Percentiles rank a stretch among this genome's conserved stretches.
phyloP scores from a whole-genome alignment of 2,888 invertebrate species.

The Himalopsyche tibetana region DNA sequence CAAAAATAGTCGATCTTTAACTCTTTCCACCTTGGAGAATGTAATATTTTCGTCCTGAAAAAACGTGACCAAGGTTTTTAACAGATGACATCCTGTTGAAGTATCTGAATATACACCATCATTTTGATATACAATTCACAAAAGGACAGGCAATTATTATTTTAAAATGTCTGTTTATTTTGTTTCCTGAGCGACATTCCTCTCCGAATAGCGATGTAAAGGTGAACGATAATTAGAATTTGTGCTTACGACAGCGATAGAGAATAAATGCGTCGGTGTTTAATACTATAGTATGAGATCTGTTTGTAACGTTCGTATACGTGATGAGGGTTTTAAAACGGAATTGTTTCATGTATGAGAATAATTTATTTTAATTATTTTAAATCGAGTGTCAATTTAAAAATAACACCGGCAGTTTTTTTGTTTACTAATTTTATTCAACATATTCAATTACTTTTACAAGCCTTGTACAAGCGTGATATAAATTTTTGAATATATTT shows the following conservation, averaged over 20 bases:
- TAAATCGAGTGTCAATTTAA: no score
- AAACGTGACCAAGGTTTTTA: no score
- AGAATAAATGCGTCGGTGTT: background rate
- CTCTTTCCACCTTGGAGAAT: no score
- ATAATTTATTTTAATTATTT: no score
- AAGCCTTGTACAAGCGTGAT: no score
- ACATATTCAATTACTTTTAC: no score
- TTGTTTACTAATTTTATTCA: no score
- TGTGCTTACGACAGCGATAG: background rate
- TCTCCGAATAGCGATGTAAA: background rate
- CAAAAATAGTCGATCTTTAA: no score
- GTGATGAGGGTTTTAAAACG: background rate
- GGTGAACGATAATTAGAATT: background rate
- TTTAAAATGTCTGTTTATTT: slow-evolving; percentile 1
- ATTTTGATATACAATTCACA: background rate
- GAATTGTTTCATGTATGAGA: background rate
- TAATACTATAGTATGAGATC: background rate
- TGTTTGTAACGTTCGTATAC: no score
- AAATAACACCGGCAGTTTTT: no score
- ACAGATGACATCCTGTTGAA: background rate
- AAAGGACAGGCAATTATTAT: background rate
- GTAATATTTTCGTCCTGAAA: no score
- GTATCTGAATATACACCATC: background rate
- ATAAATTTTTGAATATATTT: no score
- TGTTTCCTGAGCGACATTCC: slow-evolving; percentile 4